Percentiles rank a stretch among this genome's conserved stretches.
phyloP scores from a whole-genome alignment of 1,140 invertebrate genomes.

The Metaphire vulgaris region DNA sequence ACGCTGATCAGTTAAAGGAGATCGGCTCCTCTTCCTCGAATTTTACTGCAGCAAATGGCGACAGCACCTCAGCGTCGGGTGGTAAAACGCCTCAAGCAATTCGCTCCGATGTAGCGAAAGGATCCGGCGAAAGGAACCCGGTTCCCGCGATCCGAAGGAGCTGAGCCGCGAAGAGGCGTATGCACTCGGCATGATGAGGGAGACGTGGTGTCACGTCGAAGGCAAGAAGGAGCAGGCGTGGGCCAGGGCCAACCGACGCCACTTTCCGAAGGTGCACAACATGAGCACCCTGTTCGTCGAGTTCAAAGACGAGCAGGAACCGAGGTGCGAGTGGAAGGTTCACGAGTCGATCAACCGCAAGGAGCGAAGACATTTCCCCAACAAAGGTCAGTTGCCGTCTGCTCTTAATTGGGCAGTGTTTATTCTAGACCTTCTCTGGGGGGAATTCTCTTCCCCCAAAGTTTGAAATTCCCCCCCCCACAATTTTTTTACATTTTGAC shows the following conservation, averaged over 20 bases:
- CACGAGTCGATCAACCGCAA: background rate
- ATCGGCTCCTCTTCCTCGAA: too few relatives aligned
- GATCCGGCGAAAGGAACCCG: too few relatives aligned
- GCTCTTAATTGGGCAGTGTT: too few relatives aligned
- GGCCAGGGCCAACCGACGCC: background rate
- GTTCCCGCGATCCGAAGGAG: background rate
- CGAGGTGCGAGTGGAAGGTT: background rate
- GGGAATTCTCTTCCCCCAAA: too few relatives aligned
- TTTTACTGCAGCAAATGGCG: too few relatives aligned
- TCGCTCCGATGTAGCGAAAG: background rate
- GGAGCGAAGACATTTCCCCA: background rate
- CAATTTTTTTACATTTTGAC: too few relatives aligned
- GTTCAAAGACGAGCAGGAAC: background rate
- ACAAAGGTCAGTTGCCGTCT: background rate
- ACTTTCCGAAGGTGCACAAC: background rate
- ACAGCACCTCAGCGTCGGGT: too few relatives aligned
- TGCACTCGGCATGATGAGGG: background rate
- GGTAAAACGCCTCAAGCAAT: too few relatives aligned
- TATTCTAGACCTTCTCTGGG: too few relatives aligned
- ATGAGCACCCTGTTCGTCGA: background rate
- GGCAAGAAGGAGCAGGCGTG: background rate
- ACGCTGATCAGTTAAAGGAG: too few relatives aligned
- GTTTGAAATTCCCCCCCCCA: too few relatives aligned
- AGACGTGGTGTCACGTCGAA: background rate
- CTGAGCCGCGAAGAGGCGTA: background rate